These are phyloP conservation scores for Papilio protenor DNA, from an alignment of 2,888 invertebrate species.

Conservation along the genomic window DNA sequence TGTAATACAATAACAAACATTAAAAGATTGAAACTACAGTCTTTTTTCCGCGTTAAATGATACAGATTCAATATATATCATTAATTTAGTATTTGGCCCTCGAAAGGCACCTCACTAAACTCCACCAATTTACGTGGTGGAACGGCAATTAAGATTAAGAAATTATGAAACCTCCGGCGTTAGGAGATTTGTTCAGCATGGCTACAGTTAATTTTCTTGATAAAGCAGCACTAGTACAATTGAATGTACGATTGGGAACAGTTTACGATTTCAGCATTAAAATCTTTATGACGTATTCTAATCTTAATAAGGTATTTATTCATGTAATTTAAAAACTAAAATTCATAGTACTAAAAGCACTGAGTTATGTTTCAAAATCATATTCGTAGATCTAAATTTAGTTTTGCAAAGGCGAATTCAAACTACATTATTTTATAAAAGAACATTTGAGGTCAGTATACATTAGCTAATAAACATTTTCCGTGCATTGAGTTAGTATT, in stretches of 20 bases:
- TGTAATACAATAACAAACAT: too few species aligned
- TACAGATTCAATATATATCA: slow-evolving; percentile 56
- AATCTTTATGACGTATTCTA: not conserved
- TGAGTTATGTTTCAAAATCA: slow-evolving; percentile 5
- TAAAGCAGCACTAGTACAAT: slow-evolving; percentile 41
- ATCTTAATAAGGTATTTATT: too few species aligned
- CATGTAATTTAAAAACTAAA: too few species aligned
- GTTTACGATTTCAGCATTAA: not conserved
- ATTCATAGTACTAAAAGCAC: not conserved
- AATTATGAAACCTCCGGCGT: slow-evolving; percentile 74
- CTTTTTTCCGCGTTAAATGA: not conserved
- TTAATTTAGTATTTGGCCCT: slow-evolving; percentile 71
- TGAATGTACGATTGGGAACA: slow-evolving; percentile 36
- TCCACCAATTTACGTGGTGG: slow-evolving; percentile 73
- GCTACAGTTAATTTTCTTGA: slow-evolving; percentile 59
- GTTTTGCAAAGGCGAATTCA: not conserved
- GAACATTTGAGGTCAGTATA: slow-evolving; percentile 31
- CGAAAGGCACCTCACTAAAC: slow-evolving; percentile 72
- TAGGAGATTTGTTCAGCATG: slow-evolving; percentile 68
- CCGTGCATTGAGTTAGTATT: slow-evolving; percentile 34
- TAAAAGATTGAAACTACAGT: not conserved
- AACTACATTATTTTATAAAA: slow-evolving; percentile 15
- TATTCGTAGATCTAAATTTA: not conserved
- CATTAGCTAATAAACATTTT: slow-evolving; percentile 43
- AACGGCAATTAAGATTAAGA: slow-evolving; percentile 78